Evolutionary conservation across 2,113 vertebrate genomes (phyloP), one percentile per base, ranked within the genome.

Genomic region (Alligator mississippiensis): DNA sequence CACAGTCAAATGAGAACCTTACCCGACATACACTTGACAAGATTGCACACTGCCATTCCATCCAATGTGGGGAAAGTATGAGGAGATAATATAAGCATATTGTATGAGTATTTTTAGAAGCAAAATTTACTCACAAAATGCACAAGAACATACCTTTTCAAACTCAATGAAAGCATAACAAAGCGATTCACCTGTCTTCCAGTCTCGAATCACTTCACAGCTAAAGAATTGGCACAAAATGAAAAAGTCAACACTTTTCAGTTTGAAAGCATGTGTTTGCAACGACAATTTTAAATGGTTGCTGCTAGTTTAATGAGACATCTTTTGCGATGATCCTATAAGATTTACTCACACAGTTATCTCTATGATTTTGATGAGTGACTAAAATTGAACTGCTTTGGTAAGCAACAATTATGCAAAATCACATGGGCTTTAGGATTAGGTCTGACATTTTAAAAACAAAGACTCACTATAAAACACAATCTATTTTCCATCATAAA

Each of bases 131-230:
- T 34, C 8, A 59, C 1, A 61, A 55, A 16, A 63, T 80, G 77
- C 30, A 34, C 47, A 85, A 93, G 57, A 8, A 30, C 96, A 66
- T 97, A 99, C 99, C 99, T 99, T 99, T 92, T 99, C 99, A 98
- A 99, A 99, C 96, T 99, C 99, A 94, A 99, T 99, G 93, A 99
- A 99, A 47, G 99, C 99, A 5, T 99, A 99, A 97, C 99, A 99
- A 74, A 99, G 98, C 54, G 99, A 99, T 84, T 99, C 99, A 95
- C 98, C 99, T 55, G 98, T 98, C 92, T 99, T 99, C 98, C 98
- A 99, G 97, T 99, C 99, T 94, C 99, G 94, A 96, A 99, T 99
- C 95, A 99, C 99, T 98, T 99, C 99, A 97, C 99, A 99, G 95
- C 99, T 99, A 93, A 91, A 98, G 97, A 93, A 89, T n/a, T 16